Evolutionary conservation across 92 coral and sea anemone genomes (phyloP).

Genomic region (Zoanthus sansibaricus): DNA sequence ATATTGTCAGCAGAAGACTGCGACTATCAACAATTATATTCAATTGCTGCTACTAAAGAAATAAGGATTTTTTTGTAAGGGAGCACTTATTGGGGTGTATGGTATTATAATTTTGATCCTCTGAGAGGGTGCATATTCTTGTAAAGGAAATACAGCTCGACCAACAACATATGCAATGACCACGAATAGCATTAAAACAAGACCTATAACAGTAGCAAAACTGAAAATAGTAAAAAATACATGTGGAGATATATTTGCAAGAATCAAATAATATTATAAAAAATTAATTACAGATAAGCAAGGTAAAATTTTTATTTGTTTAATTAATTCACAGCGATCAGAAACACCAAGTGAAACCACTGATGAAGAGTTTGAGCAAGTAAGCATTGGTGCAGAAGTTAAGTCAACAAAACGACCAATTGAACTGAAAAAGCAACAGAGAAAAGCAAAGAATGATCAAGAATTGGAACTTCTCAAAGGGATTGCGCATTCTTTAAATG

Average conservation of each 20-base stretch:
- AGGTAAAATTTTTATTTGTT: constrained; percentile 9
- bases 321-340: constrained; percentile 7
- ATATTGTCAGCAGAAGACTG: constrained; percentile 16
- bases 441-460: constrained; percentile 26
- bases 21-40: not conserved
- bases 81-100: constrained; percentile 12
- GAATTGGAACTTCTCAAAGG: constrained; percentile 30
- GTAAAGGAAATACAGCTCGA: constrained; percentile 17
- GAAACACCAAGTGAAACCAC: constrained; percentile 19
- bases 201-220: constrained; percentile 15
- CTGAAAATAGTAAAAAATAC: constrained; percentile 7
- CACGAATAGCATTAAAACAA: not conserved
- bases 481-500: constrained; percentile 15
- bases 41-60: constrained; percentile 13
- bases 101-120: constrained; percentile 13
- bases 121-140: constrained; percentile 10
- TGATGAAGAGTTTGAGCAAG: constrained; percentile 15
- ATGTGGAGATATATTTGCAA: constrained; percentile 21
- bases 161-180: constrained; percentile 17
- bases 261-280: constrained; percentile 11
- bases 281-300: not conserved
- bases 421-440: constrained; percentile 19
- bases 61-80: constrained; percentile 13
- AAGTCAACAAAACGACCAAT: constrained; percentile 13
- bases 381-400: constrained; percentile 24